Evolutionary conservation across 1,140 invertebrate genomes (phyloP).

Genomic region (Adelges cooleyi): DNA sequence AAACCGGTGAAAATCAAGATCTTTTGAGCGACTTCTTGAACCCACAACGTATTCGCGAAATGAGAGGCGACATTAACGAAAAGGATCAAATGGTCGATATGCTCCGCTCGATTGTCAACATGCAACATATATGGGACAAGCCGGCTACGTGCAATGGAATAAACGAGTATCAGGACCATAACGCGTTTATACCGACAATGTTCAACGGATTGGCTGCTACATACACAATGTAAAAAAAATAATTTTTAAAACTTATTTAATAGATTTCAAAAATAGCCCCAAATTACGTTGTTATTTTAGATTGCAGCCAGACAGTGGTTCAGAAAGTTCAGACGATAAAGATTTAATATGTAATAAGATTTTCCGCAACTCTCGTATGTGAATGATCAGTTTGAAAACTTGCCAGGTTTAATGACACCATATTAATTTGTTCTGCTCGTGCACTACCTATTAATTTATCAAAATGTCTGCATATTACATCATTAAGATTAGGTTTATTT

Average conservation of each 20-base stretch:
- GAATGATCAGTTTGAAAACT: neutral
- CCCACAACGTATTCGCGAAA: neutral
- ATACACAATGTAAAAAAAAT: slow-evolving; percentile 6
- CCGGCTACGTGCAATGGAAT: neutral
- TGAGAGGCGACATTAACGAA: neutral
- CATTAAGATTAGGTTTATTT: slow-evolving; percentile 17
- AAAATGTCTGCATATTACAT: neutral
- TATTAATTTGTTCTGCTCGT: slow-evolving; percentile 9
- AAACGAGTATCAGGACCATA: slow-evolving; percentile 6
- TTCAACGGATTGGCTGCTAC: slow-evolving; percentile 9
- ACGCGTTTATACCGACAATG: neutral
- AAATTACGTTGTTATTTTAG: neutral
- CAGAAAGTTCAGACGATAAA: slow-evolving; percentile 11
- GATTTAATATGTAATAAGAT: neutral
- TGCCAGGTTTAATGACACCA: neutral
- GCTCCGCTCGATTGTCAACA: slow-evolving; percentile 1
- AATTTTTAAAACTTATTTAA: neutral
- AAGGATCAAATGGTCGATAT: slow-evolving; percentile 17
- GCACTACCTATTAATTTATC: slow-evolving; percentile 3
- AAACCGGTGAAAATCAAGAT: slow-evolving; percentile 9
- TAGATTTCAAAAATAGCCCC: neutral
- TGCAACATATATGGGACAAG: slow-evolving; percentile 24
- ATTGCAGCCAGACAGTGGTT: slow-evolving; percentile 20
- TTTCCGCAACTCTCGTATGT: neutral
- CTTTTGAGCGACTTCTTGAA: slow-evolving; percentile 8